These are phyloP conservation scores for Drosophila maculinotata DNA, from an alignment of 2,888 invertebrate species.

Conservation along the genomic window DNA sequence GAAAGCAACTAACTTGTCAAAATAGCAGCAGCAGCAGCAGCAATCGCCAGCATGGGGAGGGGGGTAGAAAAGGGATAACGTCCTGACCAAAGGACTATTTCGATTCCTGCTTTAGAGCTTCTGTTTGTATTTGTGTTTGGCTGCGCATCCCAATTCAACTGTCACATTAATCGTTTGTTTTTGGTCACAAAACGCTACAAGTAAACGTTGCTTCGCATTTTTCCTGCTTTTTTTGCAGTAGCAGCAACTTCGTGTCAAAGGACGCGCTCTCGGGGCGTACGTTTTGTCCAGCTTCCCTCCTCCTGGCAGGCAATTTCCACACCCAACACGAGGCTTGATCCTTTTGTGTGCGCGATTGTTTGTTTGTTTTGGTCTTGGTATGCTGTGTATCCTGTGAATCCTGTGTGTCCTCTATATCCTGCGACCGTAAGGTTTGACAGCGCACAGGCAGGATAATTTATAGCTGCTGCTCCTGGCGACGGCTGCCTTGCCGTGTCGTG, in stretches of 20 bases:
- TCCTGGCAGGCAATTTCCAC: conserved; percentile 14
- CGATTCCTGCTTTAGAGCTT: too few relatives aligned
- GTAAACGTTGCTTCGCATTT: conserved; percentile 71
- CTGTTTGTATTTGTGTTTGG: conserved; percentile 53
- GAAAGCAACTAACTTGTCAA: conserved; percentile 76
- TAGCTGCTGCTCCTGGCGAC: conserved; percentile 51
- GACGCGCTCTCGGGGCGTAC: conserved; percentile 55
- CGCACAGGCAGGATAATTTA: conserved; percentile 68
- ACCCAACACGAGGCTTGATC: conserved; percentile 30
- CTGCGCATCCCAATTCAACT: conserved; percentile 77
- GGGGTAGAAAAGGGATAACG: conserved; percentile 11
- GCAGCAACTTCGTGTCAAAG: conserved; percentile 45
- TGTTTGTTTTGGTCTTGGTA: conserved; percentile 78
- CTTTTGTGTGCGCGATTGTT: conserved; percentile 42
- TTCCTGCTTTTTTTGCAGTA: conserved; percentile 27
- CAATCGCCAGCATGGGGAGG: too few relatives aligned
- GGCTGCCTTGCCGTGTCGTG: conserved; percentile 68
- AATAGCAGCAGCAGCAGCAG: conserved; percentile 10
- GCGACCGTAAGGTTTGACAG: conserved; percentile 56
- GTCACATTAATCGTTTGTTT: conserved; percentile 83
- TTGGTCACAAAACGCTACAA: conserved; percentile 73
- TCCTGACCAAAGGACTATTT: conserved; percentile 32
- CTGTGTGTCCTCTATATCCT: conserved; percentile 32
- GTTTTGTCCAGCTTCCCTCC: conserved; percentile 45
- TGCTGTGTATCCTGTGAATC: conserved; percentile 27